These are phyloP conservation scores for Argyrosomus japonicus DNA, from an alignment of 2,113 vertebrate species.

Conservation along the genomic window DNA sequence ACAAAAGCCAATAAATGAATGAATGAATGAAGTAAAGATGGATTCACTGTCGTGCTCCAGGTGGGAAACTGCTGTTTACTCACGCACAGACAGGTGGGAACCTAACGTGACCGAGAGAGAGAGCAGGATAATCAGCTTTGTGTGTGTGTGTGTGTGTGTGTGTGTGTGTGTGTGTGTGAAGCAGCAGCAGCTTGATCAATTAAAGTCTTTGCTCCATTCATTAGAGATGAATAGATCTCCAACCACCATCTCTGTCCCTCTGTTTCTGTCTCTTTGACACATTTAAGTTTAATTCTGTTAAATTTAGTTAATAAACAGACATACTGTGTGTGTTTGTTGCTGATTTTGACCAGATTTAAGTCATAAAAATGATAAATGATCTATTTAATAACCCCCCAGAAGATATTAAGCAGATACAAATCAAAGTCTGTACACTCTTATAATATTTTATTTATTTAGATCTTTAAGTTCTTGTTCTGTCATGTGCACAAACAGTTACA, in stretches of 20 bases:
- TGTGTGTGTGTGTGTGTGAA: background rate
- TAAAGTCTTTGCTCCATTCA: background rate
- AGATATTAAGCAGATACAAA: background rate
- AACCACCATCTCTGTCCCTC: background rate
- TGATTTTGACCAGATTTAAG: background rate
- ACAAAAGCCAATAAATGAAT: background rate
- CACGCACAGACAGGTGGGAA: conserved; percentile 16
- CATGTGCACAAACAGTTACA: no score
- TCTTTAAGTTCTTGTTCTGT: no score
- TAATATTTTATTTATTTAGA: background rate
- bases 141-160: background rate
- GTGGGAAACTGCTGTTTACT: background rate
- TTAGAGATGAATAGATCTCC: background rate
- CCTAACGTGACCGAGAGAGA: background rate
- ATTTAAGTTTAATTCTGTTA: background rate
- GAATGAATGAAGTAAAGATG: background rate
- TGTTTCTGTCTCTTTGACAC: background rate
- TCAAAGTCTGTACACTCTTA: background rate
- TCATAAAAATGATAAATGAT: background rate
- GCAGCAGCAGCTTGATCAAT: conserved; percentile 25
- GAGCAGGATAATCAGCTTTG: conserved; percentile 63
- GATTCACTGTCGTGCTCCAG: background rate
- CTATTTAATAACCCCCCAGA: background rate
- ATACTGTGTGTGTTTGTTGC: background rate
- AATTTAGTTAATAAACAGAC: no score